Evolutionary conservation across 2,888 invertebrate species (phyloP), one percentile per base, ranked within the genome.

Genomic region (Heliconius ismenius): DNA sequence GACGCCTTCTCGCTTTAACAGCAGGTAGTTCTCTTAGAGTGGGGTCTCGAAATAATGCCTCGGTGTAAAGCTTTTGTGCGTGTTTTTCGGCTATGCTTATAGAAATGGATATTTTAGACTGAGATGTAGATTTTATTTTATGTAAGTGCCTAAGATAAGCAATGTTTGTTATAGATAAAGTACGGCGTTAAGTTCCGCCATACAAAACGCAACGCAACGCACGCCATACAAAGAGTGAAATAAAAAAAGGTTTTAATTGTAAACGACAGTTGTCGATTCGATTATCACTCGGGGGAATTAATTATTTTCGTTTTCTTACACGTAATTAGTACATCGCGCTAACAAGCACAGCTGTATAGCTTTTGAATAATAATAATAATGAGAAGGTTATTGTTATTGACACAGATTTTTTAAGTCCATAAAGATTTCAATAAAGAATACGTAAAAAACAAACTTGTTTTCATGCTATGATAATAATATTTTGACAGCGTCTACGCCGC

Each of bases 1-100:
- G 32, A 28, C n/a, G 68, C 49, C 49, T 21, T 76, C 76, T 76
- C 76, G 36, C 73, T 76, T 62, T 62, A 73, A 69, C 73, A 63
- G 73, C 76, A 68, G 73, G 75, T 75, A 75, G 26, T 58, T 58
- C 21, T 60, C 49, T 49, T 58, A n/a, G 39, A 75, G 69, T 62
- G 49, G 75, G 28, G 60, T 26, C 58, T 65, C 39, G 65, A 36
- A 24, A 65, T 39, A 67, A 67, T 43, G 67, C 67, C 24, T 67
- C 9, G 36, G 36, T 7, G 28, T 49, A 32, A 39, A 7, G n/a
- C 67, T 43, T 39, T 76, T 70, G 70, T 64, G 32, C 36, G 39
- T 11, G 26, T 18, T 74, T 43, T 54, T 58, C 21, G 28, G 6
- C 24, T 54, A 15, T 4, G 72, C 18, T 54, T 60, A 36, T 72